Conservation (phyloP, 2,797 vertebrate genomes). For the Micromesistius poutassou region DNA sequence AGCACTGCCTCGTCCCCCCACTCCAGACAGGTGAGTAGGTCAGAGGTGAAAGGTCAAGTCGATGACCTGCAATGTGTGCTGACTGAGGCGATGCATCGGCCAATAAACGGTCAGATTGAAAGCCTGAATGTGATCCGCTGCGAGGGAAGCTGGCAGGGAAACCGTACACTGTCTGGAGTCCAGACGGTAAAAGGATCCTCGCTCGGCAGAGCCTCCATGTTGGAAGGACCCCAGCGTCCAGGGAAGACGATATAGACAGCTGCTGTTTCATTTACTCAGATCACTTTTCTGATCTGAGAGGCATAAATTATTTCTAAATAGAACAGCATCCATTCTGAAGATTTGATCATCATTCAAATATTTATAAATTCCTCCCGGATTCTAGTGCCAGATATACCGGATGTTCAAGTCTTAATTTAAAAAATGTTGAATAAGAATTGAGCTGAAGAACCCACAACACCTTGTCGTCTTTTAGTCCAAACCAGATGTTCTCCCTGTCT, state of each 20-base stretch:
- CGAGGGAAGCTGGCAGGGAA: neutral
- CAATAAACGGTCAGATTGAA: neutral
- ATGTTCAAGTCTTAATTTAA: neutral
- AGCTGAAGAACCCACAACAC: neutral
- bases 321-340: neutral
- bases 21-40: slow-evolving; percentile 77
- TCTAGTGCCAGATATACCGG: neutral
- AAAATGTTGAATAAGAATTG: neutral
- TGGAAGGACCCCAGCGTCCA: neutral
- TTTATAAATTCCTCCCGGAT: neutral
- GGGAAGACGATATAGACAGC: neutral
- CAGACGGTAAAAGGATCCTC: neutral
- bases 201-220: neutral
- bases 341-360: neutral
- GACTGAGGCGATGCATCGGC: neutral
- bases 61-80: neutral
- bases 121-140: neutral
- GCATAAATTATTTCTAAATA: neutral
- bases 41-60: neutral
- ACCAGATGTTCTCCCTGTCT: neutral
- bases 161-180: neutral
- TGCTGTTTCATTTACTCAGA: neutral
- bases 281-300: neutral
- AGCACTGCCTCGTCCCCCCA: slow-evolving; percentile 83
- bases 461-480: neutral